phyloP scores from a whole-genome alignment of 2,113 vertebrate genomes.

The Lepus americanus region DNA sequence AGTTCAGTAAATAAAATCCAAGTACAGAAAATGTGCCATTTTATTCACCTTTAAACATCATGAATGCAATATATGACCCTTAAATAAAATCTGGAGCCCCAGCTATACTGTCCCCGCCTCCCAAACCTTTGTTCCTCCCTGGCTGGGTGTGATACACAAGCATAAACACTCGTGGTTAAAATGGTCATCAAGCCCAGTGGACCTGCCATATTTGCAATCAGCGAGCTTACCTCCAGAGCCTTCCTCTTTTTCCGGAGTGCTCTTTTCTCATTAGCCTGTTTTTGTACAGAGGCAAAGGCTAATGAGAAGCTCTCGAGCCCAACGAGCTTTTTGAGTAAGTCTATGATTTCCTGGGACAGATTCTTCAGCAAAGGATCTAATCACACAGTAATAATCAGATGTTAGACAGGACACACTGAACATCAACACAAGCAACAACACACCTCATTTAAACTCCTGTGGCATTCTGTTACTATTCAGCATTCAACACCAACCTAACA shows the following conservation, averaged over 20 bases:
- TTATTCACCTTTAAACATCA: neutral
- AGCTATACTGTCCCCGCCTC: neutral
- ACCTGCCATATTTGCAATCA: neutral
- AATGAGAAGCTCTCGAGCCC: constrained; percentile 94
- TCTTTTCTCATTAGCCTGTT: constrained; percentile 92
- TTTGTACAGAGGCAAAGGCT: constrained; percentile 95
- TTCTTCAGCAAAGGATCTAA: constrained; percentile 96
- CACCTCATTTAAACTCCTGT: neutral
- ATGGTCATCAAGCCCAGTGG: neutral
- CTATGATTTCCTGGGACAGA: constrained; percentile 96
- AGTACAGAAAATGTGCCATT: neutral
- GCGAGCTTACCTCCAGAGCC: constrained; percentile 92
- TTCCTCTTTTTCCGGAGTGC: constrained; percentile 92
- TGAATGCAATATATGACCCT: neutral
- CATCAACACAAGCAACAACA: neutral
- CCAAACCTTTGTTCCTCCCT: neutral
- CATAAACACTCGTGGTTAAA: neutral
- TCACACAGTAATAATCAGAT: constrained; percentile 41
- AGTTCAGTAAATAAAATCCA: constrained; percentile 5
- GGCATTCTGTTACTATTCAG: neutral
- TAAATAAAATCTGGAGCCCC: neutral
- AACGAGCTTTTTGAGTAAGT: constrained; percentile 95
- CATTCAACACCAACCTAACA: neutral
- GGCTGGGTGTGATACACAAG: neutral
- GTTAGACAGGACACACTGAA: neutral